A percentile compares a stretch with the other conserved stretches of the same genome.
Conservation (phyloP, 2,888 invertebrate species). For the Protodeltote pygarga region DNA sequence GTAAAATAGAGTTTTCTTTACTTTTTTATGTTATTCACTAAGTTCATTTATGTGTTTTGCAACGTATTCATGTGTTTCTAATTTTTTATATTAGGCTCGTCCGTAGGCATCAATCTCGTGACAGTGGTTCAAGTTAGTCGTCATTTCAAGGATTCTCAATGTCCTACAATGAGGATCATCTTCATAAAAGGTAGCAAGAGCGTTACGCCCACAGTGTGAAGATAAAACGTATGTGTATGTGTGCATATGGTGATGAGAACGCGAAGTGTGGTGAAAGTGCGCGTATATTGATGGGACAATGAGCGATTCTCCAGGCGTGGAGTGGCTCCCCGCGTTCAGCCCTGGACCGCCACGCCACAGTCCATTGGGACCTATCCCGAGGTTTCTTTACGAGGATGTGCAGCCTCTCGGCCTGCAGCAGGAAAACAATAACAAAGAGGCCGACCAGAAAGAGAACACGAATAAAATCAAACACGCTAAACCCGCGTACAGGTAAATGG, state of each 20-base stretch:
- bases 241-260: conserved; percentile 59
- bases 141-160: conserved; percentile 82
- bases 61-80: conserved; percentile 58
- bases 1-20: conserved; percentile 78
- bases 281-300: conserved; percentile 74
- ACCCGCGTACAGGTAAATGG: conserved; percentile 85
- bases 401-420: conserved; percentile 75
- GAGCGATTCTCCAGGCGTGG: conserved; percentile 84
- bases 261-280: conserved; percentile 57
- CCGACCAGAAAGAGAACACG: conserved; percentile 76
- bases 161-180: conserved; percentile 80
- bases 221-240: conserved; percentile 54
- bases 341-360: conserved; percentile 84
- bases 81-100: conserved; percentile 57
- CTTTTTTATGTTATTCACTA: conserved; percentile 76
- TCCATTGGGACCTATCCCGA: conserved; percentile 80
- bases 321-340: conserved; percentile 85
- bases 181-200: conserved; percentile 78
- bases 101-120: conserved; percentile 53
- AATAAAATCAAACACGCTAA: conserved; percentile 86
- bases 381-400: conserved; percentile 82
- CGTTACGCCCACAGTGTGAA: conserved; percentile 70
- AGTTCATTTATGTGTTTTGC: conserved; percentile 60
- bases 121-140: conserved; percentile 69
- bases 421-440: conserved; percentile 82